phyloP scores from a whole-genome alignment of 92 coral and sea anemone species.

The Porites rus region DNA sequence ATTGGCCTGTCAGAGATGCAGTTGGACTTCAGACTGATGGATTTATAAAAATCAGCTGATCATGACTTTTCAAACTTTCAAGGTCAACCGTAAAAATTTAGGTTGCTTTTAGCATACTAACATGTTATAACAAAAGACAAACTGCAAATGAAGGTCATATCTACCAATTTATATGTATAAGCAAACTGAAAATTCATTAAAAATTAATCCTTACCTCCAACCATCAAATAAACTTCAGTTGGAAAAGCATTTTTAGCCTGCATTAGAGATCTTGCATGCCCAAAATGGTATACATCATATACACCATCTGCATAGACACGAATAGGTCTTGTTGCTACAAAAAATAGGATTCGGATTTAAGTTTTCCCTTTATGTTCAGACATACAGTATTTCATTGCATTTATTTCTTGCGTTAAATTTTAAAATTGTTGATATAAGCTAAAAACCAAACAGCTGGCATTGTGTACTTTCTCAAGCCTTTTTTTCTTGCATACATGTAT shows the following conservation, averaged over 20 bases:
- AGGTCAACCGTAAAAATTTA: constrained; percentile 1
- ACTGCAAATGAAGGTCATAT: neutral
- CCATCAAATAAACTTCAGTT: constrained; percentile 89
- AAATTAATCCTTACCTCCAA: constrained; percentile 77
- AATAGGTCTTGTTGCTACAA: constrained; percentile 90
- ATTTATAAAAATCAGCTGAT: constrained; percentile 36
- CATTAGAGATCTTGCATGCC: constrained; percentile 95
- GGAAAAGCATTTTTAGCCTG: constrained; percentile 93
- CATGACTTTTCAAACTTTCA: constrained; percentile 9
- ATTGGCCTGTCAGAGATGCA: neutral
- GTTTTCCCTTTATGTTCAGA: too few relatives aligned
- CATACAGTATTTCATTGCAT: too few relatives aligned
- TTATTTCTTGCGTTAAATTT: too few relatives aligned
- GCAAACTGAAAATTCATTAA: constrained; percentile 2
- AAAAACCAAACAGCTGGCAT: neutral
- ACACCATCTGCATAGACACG: constrained; percentile 98
- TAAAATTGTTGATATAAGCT: neutral
- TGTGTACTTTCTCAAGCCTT: neutral
- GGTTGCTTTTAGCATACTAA: neutral
- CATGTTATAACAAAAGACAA: neutral
- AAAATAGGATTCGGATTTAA: neutral
- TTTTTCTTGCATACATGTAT: neutral
- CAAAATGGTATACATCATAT: constrained; percentile 91
- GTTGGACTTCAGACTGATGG: constrained; percentile 38
- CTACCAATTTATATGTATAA: neutral